Evolutionary conservation across 2,113 vertebrate genomes (phyloP), one percentile per base, ranked within the genome.

Genomic region (Paradoxurus hermaphroditus): DNA sequence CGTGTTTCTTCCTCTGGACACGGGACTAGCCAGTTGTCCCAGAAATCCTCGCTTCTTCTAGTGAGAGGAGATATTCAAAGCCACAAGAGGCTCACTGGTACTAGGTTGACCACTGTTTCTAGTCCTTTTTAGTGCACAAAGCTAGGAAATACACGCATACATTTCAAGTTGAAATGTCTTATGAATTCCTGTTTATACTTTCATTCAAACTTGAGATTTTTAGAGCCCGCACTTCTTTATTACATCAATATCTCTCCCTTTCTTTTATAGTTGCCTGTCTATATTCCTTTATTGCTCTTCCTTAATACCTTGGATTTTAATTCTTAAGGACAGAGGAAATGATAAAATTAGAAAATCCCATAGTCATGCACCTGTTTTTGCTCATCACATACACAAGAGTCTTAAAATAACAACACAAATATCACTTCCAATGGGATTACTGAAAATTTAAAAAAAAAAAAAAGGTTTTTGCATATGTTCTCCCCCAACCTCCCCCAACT

Each of bases 301-400:
- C 79, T 23, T 21, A 36, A 56, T 73, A 92, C 19, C 12, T 44
- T 62, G 8, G 39, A 10, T 89, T 44, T 89, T 93, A 77, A 65
- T 75, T 86, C 34, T 97, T 83, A 90, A 95, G 41, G 44, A 73
- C 34, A 73, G 2, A 51, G n/a, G 16, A 73, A 89, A 95, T 95
- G 36, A 72, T 31, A 62, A 39, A 82, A 92, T 90, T 63, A 97
- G 56, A 77, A 21, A 62, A 72, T 62, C 1, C 31, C 27, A 36
- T 46, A 65, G 46, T 72, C 65, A 82, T 0, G 14, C 29, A 83
- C 88, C 63, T 91, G 7, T 84, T 91, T 91, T 63, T 68, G 65
- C 31, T 79, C 19, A 34, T 77, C 29, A 86, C 27, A 65, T 31
- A 18, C 9, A 70, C 25, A 86, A 46, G 7, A 44, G 9, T 68